phyloP scores from a whole-genome alignment of 2,113 vertebrate genomes.

The Petrocephalus microphthalmus region DNA sequence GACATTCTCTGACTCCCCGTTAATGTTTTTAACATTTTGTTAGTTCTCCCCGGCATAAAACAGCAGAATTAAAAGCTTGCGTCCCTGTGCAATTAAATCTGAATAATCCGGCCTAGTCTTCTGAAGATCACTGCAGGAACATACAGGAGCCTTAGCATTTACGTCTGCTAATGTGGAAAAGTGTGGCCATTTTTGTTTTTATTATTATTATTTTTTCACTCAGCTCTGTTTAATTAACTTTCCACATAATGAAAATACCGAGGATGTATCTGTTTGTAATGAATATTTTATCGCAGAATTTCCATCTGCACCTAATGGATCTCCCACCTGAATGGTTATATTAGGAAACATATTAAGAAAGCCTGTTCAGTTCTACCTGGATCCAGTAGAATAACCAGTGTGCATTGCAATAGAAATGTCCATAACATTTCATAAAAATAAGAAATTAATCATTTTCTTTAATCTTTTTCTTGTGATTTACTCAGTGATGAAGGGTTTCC shows the following conservation, averaged over 20 bases:
- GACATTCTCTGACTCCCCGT: background rate
- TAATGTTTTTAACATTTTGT: background rate
- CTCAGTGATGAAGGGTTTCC: background rate
- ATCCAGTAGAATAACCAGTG: background rate
- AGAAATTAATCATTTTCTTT: background rate
- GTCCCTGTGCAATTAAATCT: background rate
- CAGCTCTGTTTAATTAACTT: constrained; percentile 7
- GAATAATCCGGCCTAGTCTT: constrained; percentile 7
- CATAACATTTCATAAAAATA: background rate
- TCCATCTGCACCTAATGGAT: background rate
- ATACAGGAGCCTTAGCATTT: background rate
- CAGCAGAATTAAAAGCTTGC: background rate
- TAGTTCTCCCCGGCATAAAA: background rate
- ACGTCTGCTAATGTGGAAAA: background rate
- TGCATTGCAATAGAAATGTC: background rate
- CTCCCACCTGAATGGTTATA: background rate
- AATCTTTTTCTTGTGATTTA: background rate
- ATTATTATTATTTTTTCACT: constrained; percentile 4
- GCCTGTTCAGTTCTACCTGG: background rate
- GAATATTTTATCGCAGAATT: constrained; percentile 3
- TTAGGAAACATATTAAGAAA: background rate
- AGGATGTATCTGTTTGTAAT: constrained; percentile 13
- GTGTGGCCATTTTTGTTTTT: background rate
- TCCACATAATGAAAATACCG: background rate
- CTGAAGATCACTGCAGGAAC: background rate